phyloP scores from a whole-genome alignment of 2,113 vertebrate species.

The Tenebrosternarchus preto region DNA sequence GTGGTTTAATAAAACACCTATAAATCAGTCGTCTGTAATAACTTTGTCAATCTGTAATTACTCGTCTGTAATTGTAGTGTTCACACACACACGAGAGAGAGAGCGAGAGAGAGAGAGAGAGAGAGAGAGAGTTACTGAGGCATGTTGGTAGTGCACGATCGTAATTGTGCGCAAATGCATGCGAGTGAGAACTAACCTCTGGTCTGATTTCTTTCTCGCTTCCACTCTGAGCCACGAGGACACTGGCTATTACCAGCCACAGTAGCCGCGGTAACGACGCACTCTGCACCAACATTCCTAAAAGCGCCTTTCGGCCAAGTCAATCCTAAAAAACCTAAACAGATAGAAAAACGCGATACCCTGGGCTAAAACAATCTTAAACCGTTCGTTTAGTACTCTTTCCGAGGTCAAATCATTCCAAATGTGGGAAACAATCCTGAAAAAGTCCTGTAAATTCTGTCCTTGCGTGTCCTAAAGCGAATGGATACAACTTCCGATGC shows the following conservation, averaged over 20 bases:
- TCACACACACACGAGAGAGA: too few relatives aligned
- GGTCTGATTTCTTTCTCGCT: constrained; percentile 69
- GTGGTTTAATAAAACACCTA: too few relatives aligned
- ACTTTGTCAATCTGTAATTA: too few relatives aligned
- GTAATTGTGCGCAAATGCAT: neutral
- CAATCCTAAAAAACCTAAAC: constrained; percentile 33
- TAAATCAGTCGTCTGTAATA: too few relatives aligned
- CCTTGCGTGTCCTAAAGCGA: constrained; percentile 4
- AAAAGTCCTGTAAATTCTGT: too few relatives aligned
- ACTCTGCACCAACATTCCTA: constrained; percentile 66
- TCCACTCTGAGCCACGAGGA: constrained; percentile 59
- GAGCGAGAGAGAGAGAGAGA: too few relatives aligned
- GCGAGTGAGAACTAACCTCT: constrained; percentile 66
- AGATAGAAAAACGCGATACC: neutral
- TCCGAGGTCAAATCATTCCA: constrained; percentile 31
- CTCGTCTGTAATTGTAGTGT: too few relatives aligned
- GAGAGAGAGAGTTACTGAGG: too few relatives aligned
- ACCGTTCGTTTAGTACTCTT: neutral
- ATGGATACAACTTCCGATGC: neutral
- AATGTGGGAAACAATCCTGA: neutral
- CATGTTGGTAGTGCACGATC: too few relatives aligned
- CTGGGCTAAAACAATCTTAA: constrained; percentile 5
- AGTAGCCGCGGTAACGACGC: constrained; percentile 47
- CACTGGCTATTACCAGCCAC: constrained; percentile 57
- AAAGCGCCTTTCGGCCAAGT: neutral